phyloP scores from a whole-genome alignment of 2,888 invertebrate genomes.

The Vannuccia rotundouncinata region DNA sequence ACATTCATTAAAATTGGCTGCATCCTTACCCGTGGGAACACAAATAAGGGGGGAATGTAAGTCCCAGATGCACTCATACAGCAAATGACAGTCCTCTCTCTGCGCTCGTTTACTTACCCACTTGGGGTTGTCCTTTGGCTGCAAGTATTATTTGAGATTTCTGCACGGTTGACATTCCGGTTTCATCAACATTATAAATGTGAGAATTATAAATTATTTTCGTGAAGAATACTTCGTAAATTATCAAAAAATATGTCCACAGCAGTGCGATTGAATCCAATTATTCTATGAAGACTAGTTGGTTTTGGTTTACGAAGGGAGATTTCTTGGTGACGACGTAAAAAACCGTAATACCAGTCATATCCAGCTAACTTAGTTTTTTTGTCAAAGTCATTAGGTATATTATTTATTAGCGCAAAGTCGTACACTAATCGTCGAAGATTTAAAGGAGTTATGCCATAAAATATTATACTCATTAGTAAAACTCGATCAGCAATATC shows the following conservation, averaged over 20 bases:
- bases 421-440: not conserved
- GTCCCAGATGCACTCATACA: not conserved
- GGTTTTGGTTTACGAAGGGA: constrained; percentile 14
- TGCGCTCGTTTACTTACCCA: not conserved
- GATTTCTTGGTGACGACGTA: not conserved
- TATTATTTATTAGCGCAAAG: constrained; percentile 5
- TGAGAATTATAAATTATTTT: not conserved
- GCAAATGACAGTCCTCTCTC: constrained; percentile 11
- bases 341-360: constrained; percentile 22
- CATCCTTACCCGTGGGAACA: not conserved
- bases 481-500: not conserved
- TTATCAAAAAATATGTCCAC: constrained; percentile 12
- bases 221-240: not conserved
- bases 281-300: constrained; percentile 8
- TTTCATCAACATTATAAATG: constrained; percentile 24
- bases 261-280: constrained; percentile 1
- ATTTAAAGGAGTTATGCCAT: not conserved
- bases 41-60: constrained; percentile 3
- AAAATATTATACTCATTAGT: constrained; percentile 4
- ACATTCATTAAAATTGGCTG: constrained; percentile 7
- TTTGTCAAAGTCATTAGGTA: not conserved
- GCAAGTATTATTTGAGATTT: constrained; percentile 6
- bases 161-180: constrained; percentile 14
- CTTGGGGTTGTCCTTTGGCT: constrained; percentile 5
- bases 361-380: not conserved